These are phyloP conservation scores for Drosophila paranaensis DNA, from an alignment of 2,888 invertebrate species.

Conservation along the genomic window DNA sequence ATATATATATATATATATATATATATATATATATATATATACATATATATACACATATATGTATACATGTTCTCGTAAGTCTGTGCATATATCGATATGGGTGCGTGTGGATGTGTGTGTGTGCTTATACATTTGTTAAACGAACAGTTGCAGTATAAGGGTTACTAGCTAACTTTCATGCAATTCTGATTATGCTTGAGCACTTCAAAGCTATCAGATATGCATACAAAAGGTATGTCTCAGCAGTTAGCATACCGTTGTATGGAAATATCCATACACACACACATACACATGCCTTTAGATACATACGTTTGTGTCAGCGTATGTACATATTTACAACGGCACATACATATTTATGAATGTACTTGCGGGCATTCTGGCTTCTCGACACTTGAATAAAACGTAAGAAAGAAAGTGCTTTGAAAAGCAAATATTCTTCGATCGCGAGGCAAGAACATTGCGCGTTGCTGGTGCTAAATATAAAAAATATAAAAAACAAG, in stretches of 20 bases:
- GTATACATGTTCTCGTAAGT: not conserved
- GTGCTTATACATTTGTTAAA: not conserved
- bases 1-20: not conserved
- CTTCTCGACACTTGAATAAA: slow-evolving; percentile 44
- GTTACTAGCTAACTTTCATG: slow-evolving; percentile 10
- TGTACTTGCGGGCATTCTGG: slow-evolving; percentile 43
- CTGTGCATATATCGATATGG: not conserved
- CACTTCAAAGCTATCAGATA: slow-evolving; percentile 1
- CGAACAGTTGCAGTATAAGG: slow-evolving; percentile 7
- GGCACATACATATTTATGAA: slow-evolving; percentile 39
- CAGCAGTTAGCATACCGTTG: slow-evolving; percentile 10
- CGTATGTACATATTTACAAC: slow-evolving; percentile 8
- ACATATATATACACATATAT: no score
- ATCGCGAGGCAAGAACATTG: slow-evolving; percentile 28
- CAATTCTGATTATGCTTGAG: slow-evolving; percentile 10
- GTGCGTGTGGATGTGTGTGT: not conserved
- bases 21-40: not conserved
- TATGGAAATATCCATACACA: slow-evolving; percentile 7
- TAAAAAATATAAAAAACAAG: slow-evolving; percentile 5
- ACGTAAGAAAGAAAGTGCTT: slow-evolving; percentile 43
- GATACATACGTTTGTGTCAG: not conserved
- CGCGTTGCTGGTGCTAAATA: slow-evolving; percentile 10
- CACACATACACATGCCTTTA: not conserved
- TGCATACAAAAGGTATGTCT: slow-evolving; percentile 6
- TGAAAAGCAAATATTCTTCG: slow-evolving; percentile 39